These are phyloP conservation scores for Toxotes lorentzi DNA, from an alignment of 2,797 vertebrate genomes.

Conservation along the genomic window DNA sequence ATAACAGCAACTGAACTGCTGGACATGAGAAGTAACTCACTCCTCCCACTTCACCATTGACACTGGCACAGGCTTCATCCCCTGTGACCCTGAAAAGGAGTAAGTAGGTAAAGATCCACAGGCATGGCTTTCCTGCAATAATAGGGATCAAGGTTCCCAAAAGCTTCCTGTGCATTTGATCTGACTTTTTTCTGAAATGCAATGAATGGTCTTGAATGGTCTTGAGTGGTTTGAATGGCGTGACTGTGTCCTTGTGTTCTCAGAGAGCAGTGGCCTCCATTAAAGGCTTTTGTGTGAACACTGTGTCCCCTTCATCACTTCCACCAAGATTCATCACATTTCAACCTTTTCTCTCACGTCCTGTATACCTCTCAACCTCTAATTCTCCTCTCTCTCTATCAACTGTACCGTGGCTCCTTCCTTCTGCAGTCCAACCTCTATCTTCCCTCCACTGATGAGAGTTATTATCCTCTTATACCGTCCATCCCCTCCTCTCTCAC, in stretches of 20 bases:
- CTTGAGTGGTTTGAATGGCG: slow-evolving; percentile 25
- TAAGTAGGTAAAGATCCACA: not conserved
- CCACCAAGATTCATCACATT: slow-evolving; percentile 41
- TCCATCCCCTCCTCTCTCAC: slow-evolving; percentile 41
- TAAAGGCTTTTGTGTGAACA: slow-evolving; percentile 45
- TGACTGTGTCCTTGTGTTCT: slow-evolving; percentile 30
- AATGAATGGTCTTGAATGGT: slow-evolving; percentile 11
- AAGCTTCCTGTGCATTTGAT: slow-evolving; percentile 10
- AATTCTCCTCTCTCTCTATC: slow-evolving; percentile 35
- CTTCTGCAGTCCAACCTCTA: slow-evolving; percentile 35
- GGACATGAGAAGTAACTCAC: not conserved
- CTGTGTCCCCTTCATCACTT: slow-evolving; percentile 35
- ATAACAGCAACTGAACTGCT: too few relatives aligned
- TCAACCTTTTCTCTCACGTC: slow-evolving; percentile 37
- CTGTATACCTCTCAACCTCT: slow-evolving; percentile 36
- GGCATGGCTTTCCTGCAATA: not conserved
- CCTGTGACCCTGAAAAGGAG: not conserved
- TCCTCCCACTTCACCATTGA: not conserved
- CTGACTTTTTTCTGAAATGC: slow-evolving; percentile 8
- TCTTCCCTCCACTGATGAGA: slow-evolving; percentile 56
- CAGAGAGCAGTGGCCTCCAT: slow-evolving; percentile 37
- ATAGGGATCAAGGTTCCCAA: slow-evolving; percentile 11
- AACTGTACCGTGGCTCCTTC: slow-evolving; percentile 14
- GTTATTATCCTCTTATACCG: slow-evolving; percentile 65
- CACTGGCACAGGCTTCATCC: not conserved